phyloP scores from a whole-genome alignment of 30 jellyfish, hydroid and myxozoan genomes.

The Aurelia sp. region DNA sequence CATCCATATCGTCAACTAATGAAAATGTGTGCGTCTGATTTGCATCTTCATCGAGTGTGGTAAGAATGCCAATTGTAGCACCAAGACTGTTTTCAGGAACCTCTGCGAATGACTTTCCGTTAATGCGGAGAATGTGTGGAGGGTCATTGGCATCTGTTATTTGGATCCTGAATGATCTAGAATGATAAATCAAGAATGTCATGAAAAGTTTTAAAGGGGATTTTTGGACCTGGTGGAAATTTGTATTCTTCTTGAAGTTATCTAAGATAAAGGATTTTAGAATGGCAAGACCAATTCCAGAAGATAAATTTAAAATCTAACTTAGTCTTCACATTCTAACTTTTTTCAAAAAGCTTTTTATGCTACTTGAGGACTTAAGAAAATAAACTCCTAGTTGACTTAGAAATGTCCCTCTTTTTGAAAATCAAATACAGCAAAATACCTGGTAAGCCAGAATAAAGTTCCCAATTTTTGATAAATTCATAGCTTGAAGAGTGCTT shows the following conservation, averaged over 20 bases:
- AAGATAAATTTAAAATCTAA: too few species aligned
- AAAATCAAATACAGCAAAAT: too few species aligned
- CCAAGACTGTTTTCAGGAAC: constrained; percentile 56
- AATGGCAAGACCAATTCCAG: too few species aligned
- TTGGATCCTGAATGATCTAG: constrained; percentile 21
- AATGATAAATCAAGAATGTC: background rate
- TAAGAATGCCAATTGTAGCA: constrained; percentile 58
- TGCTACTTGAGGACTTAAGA: too few species aligned
- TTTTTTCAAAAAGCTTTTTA: too few species aligned
- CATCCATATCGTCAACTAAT: constrained; percentile 27
- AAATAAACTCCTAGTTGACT: too few species aligned
- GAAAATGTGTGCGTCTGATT: constrained; percentile 61
- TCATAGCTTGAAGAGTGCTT: too few species aligned
- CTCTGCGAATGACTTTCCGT: constrained; percentile 39
- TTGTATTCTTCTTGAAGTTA: background rate
- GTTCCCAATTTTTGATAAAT: too few species aligned
- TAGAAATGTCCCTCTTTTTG: too few species aligned
- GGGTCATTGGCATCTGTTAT: constrained; percentile 76
- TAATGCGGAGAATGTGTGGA: constrained; percentile 57
- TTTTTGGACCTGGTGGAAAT: background rate
- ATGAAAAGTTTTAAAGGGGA: background rate
- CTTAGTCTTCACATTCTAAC: too few species aligned
- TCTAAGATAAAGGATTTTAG: too few species aligned
- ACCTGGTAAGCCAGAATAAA: too few species aligned
- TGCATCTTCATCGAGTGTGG: constrained; percentile 76